A percentile compares a stretch with the other conserved stretches of the same genome.
Evolutionary conservation across 2,888 invertebrate genomes (phyloP).

Genomic region (Lottia gigantea): DNA sequence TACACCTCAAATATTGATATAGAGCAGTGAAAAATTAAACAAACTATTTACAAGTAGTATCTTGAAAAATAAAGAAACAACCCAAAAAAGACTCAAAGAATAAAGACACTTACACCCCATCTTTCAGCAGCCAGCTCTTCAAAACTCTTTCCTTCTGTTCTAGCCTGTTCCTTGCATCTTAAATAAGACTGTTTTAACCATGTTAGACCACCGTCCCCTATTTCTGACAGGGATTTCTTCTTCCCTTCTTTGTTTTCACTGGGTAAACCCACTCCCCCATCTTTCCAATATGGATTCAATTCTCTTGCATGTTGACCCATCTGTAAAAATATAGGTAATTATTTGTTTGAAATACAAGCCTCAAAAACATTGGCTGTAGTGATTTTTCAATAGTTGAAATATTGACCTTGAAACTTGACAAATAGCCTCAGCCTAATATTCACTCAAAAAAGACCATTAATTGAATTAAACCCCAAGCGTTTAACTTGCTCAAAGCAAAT

Average conservation of each 20-base stretch:
- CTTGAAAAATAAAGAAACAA: too few relatives aligned
- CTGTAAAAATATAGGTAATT: conserved; percentile 45
- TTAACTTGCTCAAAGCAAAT: too few relatives aligned
- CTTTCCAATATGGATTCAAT: conserved; percentile 92
- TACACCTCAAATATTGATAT: neutral
- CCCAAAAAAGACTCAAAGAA: too few relatives aligned
- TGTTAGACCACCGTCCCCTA: conserved; percentile 71
- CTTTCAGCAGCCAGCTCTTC: conserved; percentile 74
- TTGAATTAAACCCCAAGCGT: too few relatives aligned
- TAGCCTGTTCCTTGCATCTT: conserved; percentile 73
- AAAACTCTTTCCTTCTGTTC: conserved; percentile 70
- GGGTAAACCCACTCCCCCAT: conserved; percentile 88
- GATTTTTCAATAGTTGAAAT: too few relatives aligned
- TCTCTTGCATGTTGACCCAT: conserved; percentile 81
- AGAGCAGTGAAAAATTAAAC: too few relatives aligned
- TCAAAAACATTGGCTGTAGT: too few relatives aligned
- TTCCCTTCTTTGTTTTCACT: conserved; percentile 39
- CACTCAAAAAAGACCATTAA: too few relatives aligned
- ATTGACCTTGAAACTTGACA: too few relatives aligned
- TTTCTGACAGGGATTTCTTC: conserved; percentile 38
- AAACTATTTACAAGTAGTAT: too few relatives aligned
- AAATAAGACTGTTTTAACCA: conserved; percentile 73
- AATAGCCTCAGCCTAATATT: too few relatives aligned
- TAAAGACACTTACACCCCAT: conserved; percentile 70
- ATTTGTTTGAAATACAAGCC: neutral